Percentiles rank a stretch among this genome's conserved stretches.
These are phyloP conservation scores for Aldabrachelys gigantea DNA, from an alignment of 2,113 vertebrate genomes.

Conservation along the genomic window DNA sequence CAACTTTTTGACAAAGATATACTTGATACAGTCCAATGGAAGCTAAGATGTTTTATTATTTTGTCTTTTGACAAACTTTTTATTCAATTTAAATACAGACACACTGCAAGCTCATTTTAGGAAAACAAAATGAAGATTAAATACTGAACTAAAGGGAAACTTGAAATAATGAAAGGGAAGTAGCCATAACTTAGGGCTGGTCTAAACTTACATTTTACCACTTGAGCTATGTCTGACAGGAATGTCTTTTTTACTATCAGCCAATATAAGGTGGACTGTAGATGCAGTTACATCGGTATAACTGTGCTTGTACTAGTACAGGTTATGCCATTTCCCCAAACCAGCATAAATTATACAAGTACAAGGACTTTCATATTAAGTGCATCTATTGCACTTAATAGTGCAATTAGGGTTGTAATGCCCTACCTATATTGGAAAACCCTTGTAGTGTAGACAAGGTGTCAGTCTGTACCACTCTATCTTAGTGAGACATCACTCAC, in stretches of 20 bases:
- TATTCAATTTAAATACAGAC: not conserved
- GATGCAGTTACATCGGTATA: not conserved
- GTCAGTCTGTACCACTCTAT: rapidly evolving
- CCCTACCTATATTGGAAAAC: not conserved
- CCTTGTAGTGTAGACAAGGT: not conserved
- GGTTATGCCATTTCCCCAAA: not conserved
- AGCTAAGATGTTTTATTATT: not conserved
- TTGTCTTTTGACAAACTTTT: not conserved
- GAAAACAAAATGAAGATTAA: not conserved
- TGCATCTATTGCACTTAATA: not conserved
- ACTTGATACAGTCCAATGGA: not conserved
- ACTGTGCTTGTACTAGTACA: not conserved
- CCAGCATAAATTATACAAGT: not conserved
- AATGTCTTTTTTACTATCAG: not conserved
- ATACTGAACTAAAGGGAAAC: not conserved
- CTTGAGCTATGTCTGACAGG: rapidly evolving
- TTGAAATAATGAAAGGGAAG: not conserved
- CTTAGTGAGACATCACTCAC: rapidly evolving
- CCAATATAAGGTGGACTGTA: not conserved
- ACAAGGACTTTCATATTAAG: not conserved
- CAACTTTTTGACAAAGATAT: not conserved
- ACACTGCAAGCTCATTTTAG: not conserved
- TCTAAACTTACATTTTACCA: not conserved
- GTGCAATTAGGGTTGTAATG: not conserved
- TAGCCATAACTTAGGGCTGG: not conserved